These are phyloP conservation scores for Phalacrocorax pelagicus DNA, from an alignment of 2,113 vertebrate species.

Conservation along the genomic window DNA sequence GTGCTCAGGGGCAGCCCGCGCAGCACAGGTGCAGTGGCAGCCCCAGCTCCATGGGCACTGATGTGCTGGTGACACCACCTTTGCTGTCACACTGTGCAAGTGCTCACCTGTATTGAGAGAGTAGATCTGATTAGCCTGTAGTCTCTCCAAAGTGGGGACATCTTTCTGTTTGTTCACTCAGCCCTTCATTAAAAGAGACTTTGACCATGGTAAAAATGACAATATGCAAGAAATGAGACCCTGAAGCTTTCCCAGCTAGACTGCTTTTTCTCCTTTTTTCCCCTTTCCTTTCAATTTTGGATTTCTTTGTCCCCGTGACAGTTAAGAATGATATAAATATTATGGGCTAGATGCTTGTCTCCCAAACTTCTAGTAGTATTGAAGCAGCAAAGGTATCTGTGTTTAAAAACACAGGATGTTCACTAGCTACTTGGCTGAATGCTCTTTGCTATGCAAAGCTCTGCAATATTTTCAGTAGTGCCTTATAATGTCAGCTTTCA, in stretches of 20 bases:
- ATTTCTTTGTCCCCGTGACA: not conserved
- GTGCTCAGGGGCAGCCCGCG: not conserved
- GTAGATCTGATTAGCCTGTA: not conserved
- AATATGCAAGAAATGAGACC: not conserved
- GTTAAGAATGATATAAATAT: not conserved
- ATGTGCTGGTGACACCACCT: rapidly evolving
- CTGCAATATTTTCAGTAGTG: slow-evolving; percentile 44
- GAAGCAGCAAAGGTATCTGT: not conserved
- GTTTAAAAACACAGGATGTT: not conserved
- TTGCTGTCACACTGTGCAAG: not conserved
- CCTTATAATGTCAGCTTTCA: slow-evolving; percentile 45
- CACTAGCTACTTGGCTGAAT: not conserved
- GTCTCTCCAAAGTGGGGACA: not conserved
- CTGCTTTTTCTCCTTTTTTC: not conserved
- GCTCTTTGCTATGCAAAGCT: slow-evolving; percentile 37
- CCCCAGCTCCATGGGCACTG: not conserved
- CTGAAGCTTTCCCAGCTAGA: not conserved
- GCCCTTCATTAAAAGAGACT: not conserved
- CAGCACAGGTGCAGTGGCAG: not conserved
- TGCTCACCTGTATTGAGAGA: not conserved
- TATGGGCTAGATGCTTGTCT: not conserved
- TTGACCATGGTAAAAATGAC: not conserved
- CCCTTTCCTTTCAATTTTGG: not conserved
- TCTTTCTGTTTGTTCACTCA: not conserved
- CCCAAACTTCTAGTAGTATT: not conserved